A percentile compares a stretch with the other conserved stretches of the same genome.
These are phyloP conservation scores for Pantherophis alleghaniensis DNA, from an alignment of 2,797 vertebrate species.

Conservation along the genomic window DNA sequence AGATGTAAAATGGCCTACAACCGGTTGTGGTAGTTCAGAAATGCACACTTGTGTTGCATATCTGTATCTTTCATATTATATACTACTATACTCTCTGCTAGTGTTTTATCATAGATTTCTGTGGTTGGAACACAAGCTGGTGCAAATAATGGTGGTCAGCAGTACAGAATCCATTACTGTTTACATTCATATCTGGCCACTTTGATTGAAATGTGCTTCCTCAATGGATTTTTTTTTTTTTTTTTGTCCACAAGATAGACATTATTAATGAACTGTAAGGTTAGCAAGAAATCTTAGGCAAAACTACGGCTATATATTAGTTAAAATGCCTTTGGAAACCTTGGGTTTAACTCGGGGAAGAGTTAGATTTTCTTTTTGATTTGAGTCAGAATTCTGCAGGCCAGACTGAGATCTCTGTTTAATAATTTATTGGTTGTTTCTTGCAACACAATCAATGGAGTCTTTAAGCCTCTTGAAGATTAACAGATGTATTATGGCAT, in stretches of 20 bases:
- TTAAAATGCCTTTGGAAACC: constrained; percentile 12
- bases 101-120: constrained; percentile 49
- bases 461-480: neutral
- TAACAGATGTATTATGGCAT: neutral
- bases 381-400: neutral
- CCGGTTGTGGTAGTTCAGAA: constrained; percentile 54
- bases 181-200: constrained; percentile 29
- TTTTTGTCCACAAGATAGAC: constrained; percentile 16
- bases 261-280: constrained; percentile 2
- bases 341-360: constrained; percentile 19
- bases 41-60: neutral
- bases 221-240: neutral
- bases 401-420: neutral
- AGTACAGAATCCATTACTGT: constrained; percentile 26
- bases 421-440: neutral
- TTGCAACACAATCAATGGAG: neutral
- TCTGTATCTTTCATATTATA: constrained; percentile 16
- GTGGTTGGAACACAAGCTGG: constrained; percentile 39
- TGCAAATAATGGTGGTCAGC: neutral
- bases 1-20: constrained; percentile 36
- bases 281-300: neutral
- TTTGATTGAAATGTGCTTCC: neutral
- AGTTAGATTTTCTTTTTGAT: neutral
- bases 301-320: constrained; percentile 23
- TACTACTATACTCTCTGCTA: constrained; percentile 13